phyloP scores from a whole-genome alignment of 2,888 invertebrate genomes.

The Lingula anatina region DNA sequence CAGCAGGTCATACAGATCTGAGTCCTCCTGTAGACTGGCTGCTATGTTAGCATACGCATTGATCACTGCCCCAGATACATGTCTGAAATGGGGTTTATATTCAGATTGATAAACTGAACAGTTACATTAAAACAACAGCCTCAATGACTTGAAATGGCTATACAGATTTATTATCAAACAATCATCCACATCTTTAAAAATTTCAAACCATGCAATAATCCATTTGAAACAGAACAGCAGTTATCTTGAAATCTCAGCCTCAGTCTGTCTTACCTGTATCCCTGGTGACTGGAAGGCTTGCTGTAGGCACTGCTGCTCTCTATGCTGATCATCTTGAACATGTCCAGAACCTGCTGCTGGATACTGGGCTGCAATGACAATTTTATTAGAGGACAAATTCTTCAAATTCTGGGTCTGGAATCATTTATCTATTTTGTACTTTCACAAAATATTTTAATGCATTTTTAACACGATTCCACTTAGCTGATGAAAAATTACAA shows the following conservation, averaged over 20 bases:
- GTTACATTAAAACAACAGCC: too few species aligned
- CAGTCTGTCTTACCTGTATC: conserved; percentile 52
- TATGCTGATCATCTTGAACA: conserved; percentile 93
- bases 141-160: too few species aligned
- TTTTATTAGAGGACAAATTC: too few species aligned
- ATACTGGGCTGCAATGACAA: conserved; percentile 55
- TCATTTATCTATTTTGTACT: too few species aligned
- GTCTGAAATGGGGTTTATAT: conserved; percentile 56
- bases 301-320: conserved; percentile 66
- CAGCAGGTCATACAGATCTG: conserved; percentile 72
- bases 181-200: too few species aligned
- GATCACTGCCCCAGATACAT: conserved; percentile 90
- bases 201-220: too few species aligned
- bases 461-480: too few species aligned
- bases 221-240: too few species aligned
- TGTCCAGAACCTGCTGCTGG: conserved; percentile 94
- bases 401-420: not conserved
- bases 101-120: not conserved
- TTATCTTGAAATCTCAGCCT: too few species aligned
- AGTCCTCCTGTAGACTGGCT: conserved; percentile 83
- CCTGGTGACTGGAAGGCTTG: conserved; percentile 39
- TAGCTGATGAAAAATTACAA: too few species aligned
- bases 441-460: too few species aligned
- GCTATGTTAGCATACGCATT: conserved; percentile 96
- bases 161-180: too few species aligned